phyloP scores from a whole-genome alignment of 2,113 vertebrate species.

The Coracopsis vasa region DNA sequence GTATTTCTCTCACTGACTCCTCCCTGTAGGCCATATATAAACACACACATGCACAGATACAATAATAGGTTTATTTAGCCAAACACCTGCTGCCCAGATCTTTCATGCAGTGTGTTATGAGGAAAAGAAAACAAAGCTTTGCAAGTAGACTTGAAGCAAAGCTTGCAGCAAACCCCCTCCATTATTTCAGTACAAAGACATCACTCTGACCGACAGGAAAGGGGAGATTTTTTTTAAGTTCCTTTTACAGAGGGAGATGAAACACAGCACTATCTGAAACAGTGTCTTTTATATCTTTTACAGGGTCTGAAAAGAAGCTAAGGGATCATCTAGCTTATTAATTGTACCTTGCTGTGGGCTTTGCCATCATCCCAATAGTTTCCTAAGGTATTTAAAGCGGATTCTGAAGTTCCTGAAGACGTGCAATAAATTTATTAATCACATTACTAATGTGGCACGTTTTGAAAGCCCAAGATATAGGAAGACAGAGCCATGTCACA shows the following conservation, averaged over 20 bases:
- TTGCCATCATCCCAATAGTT: background rate
- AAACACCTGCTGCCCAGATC: conserved; percentile 15
- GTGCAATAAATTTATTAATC: background rate
- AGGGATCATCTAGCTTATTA: background rate
- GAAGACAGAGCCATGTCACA: background rate
- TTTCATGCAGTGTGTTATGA: background rate
- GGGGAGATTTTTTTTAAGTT: background rate
- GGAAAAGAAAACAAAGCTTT: background rate
- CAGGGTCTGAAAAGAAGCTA: background rate
- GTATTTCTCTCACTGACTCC: background rate
- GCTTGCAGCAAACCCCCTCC: background rate
- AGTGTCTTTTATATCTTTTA: background rate
- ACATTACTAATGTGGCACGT: background rate
- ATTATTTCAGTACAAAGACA: background rate
- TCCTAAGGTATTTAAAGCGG: background rate
- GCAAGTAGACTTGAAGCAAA: background rate
- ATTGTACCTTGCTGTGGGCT: background rate
- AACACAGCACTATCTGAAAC: background rate
- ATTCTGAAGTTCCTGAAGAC: background rate
- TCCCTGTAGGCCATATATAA: background rate
- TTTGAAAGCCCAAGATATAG: background rate
- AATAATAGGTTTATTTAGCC: background rate
- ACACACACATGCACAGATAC: background rate
- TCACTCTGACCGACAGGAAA: background rate
- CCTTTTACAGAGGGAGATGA: background rate